A percentile compares a stretch with the other conserved stretches of the same genome.
Conservation (phyloP, 2,113 vertebrate genomes). For the Channa maculata region DNA sequence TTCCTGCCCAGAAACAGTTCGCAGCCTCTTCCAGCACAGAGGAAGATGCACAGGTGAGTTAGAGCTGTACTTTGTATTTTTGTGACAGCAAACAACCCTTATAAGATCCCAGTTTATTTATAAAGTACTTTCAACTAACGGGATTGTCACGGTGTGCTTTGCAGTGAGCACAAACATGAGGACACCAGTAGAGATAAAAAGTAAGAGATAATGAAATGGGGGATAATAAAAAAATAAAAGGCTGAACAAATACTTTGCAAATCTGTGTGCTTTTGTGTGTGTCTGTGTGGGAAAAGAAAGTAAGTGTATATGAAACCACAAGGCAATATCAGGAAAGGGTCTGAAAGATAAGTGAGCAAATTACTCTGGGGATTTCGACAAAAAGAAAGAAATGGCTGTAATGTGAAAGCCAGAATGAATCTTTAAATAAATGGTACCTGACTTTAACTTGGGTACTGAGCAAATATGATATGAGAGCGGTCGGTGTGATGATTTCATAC, state of each 20-base stretch:
- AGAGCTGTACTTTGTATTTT: slow-evolving; percentile 20
- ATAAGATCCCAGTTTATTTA: slow-evolving; percentile 54
- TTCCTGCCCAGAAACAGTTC: slow-evolving; percentile 78
- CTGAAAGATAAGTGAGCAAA: slow-evolving; percentile 26
- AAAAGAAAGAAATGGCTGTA: slow-evolving; percentile 11
- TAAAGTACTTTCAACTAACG: slow-evolving; percentile 56
- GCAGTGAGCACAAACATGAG: slow-evolving; percentile 41
- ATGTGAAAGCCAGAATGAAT: slow-evolving; percentile 16
- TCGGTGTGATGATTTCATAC: slow-evolving; percentile 30
- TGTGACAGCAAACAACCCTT: slow-evolving; percentile 28
- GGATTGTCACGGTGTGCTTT: slow-evolving; percentile 54
- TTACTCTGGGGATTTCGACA: slow-evolving; percentile 11
- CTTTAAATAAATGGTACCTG: slow-evolving; percentile 20
- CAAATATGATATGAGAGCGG: slow-evolving; percentile 15
- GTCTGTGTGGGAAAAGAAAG: not conserved
- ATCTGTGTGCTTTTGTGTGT: slow-evolving; percentile 20
- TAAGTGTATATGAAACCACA: slow-evolving; percentile 6
- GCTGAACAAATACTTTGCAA: slow-evolving; percentile 29
- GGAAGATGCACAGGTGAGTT: slow-evolving; percentile 77
- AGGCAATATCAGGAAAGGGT: slow-evolving; percentile 17
- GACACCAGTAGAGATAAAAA: slow-evolving; percentile 55
- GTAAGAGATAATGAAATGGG: slow-evolving; percentile 44
- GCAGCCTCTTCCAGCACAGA: slow-evolving; percentile 52
- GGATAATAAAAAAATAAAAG: slow-evolving; percentile 39
- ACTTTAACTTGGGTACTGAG: slow-evolving; percentile 18